Evolutionary conservation across 2,113 vertebrate genomes (phyloP).

Genomic region (Rissa tridactyla): DNA sequence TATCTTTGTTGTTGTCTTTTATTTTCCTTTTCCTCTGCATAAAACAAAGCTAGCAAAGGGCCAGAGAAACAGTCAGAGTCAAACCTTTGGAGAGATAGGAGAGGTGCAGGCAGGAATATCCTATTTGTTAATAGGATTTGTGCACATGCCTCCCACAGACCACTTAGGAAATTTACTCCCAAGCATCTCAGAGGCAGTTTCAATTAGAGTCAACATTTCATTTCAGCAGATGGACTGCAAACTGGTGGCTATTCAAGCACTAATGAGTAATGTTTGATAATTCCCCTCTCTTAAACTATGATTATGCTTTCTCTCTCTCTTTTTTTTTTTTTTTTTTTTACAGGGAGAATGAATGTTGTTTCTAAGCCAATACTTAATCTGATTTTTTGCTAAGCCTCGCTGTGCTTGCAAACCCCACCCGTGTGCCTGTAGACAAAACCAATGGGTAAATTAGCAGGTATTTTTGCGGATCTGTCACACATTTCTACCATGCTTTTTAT

Average conservation of each 20-base stretch:
- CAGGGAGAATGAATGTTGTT: neutral
- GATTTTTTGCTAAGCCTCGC: constrained; percentile 45
- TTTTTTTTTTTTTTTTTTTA: neutral
- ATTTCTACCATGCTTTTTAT: constrained; percentile 36
- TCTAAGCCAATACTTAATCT: constrained; percentile 48
- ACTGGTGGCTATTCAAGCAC: constrained; percentile 39
- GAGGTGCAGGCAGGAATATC: constrained; percentile 17
- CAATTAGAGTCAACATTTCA: constrained; percentile 45
- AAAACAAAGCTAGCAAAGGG: constrained; percentile 28
- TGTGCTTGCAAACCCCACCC: constrained; percentile 44
- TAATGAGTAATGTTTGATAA: constrained; percentile 4
- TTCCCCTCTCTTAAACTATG: constrained; percentile 35
- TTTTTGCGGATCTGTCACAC: constrained; percentile 47
- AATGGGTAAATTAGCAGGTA: neutral
- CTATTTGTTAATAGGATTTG: constrained; percentile 64
- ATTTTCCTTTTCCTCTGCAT: constrained; percentile 17
- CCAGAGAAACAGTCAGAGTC: constrained; percentile 36
- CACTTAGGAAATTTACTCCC: constrained; percentile 54
- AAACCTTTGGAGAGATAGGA: neutral
- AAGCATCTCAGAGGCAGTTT: constrained; percentile 41
- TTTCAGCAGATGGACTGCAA: constrained; percentile 57
- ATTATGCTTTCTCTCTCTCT: constrained; percentile 14
- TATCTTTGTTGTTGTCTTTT: constrained; percentile 27
- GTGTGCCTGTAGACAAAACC: neutral
- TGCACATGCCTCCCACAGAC: neutral